Percentiles rank a stretch among this genome's conserved stretches.
phyloP scores from a whole-genome alignment of 2,113 vertebrate genomes.

The Triplophysa tibetana region DNA sequence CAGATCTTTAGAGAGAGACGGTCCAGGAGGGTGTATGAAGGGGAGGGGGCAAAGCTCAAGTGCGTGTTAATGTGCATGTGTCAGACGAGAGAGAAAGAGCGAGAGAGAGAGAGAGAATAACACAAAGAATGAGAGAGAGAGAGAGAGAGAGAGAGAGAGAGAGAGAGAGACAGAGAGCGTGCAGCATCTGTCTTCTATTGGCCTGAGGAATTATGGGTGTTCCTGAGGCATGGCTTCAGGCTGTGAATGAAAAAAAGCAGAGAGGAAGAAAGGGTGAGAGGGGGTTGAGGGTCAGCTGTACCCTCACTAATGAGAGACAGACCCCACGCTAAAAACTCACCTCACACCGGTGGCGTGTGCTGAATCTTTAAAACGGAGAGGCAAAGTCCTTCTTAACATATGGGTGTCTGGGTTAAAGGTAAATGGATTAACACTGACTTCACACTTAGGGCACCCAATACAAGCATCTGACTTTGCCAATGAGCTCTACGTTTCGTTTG shows the following conservation, averaged over 20 bases:
- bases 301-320: conserved; percentile 54
- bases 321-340: conserved; percentile 41
- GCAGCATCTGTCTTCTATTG: conserved; percentile 62
- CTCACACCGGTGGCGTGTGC: neutral
- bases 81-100: neutral
- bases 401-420: neutral
- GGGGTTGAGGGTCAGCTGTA: conserved; percentile 35
- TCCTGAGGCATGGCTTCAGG: conserved; percentile 55
- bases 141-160: conserved; percentile 3
- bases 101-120: neutral
- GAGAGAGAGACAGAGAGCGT: conserved; percentile 20
- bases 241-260: conserved; percentile 35
- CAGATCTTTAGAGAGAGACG: neutral
- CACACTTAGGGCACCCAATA: no score
- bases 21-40: neutral
- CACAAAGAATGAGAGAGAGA: neutral
- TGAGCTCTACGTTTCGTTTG: no score
- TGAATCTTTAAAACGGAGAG: neutral
- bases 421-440: neutral
- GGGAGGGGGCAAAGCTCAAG: neutral
- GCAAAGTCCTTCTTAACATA: neutral
- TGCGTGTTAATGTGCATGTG: conserved; percentile 35
- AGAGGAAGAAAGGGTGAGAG: conserved; percentile 26
- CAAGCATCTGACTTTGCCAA: no score
- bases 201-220: conserved; percentile 54